Conservation (phyloP, 2,113 vertebrate genomes). For the Tachycineta bicolor region DNA sequence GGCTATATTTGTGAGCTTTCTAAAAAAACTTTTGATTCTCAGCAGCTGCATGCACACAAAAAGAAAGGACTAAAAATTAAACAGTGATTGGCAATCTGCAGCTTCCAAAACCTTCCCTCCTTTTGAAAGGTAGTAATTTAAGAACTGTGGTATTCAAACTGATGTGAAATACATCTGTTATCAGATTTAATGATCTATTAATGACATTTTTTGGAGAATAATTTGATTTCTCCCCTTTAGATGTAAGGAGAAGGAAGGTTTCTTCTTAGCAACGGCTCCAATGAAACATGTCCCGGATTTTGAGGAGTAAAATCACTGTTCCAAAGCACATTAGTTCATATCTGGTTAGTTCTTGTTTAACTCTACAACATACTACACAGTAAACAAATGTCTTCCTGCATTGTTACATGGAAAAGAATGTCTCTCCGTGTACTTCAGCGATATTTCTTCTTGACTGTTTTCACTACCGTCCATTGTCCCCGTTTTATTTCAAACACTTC, state of each 20-base stretch:
- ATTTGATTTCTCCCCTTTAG: not conserved
- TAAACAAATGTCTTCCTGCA: not conserved
- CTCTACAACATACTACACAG: not conserved
- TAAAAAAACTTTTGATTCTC: conserved; percentile 35
- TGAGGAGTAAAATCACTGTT: not conserved
- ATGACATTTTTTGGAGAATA: not conserved
- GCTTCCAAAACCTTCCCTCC: not conserved
- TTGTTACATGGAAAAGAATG: not conserved
- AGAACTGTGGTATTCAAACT: not conserved
- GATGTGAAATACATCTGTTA: not conserved
- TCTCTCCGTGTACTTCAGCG: not conserved
- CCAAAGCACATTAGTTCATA: not conserved
- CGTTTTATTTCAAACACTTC: not conserved
- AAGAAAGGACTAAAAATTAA: conserved; percentile 18
- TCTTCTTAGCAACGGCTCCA: not conserved
- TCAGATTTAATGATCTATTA: not conserved
- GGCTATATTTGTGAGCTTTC: conserved; percentile 52
- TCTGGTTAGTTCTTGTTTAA: not conserved
- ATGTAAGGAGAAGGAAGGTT: not conserved
- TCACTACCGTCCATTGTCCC: accelerated
- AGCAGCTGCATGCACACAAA: conserved; percentile 50
- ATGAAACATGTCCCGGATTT: not conserved
- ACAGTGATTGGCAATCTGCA: not conserved
- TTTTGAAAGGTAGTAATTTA: not conserved
- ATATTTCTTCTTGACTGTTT: not conserved